A percentile compares a stretch with the other conserved stretches of the same genome.
phyloP scores from a whole-genome alignment of 2,113 vertebrate species.

The Stigmatopora argus region DNA sequence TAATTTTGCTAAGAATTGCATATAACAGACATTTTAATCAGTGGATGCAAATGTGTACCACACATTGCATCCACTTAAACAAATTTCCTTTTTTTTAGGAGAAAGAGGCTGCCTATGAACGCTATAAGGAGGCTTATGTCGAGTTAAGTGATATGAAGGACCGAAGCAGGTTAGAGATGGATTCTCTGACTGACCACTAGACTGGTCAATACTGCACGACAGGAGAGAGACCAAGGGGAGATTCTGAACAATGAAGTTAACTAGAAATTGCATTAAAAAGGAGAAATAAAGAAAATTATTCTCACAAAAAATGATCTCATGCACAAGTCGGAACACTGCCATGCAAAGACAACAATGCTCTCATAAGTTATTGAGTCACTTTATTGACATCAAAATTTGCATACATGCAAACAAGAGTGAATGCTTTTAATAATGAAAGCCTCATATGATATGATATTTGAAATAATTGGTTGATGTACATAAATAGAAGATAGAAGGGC shows the following conservation, averaged over 20 bases:
- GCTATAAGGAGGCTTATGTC: slow-evolving; percentile 82
- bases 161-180: slow-evolving; percentile 77
- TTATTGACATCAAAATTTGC: slow-evolving; percentile 57
- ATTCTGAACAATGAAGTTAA: slow-evolving; percentile 14
- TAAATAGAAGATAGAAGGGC: slow-evolving; percentile 19
- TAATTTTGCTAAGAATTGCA: background rate
- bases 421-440: slow-evolving; percentile 17
- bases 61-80: background rate
- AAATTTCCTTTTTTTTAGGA: slow-evolving; percentile 66
- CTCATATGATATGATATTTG: slow-evolving; percentile 44
- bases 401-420: slow-evolving; percentile 62
- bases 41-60: background rate
- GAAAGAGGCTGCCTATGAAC: slow-evolving; percentile 79
- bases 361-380: slow-evolving; percentile 23
- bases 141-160: slow-evolving; percentile 81
- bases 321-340: background rate
- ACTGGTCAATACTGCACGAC: slow-evolving; percentile 77
- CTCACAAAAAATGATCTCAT: background rate
- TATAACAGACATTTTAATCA: background rate
- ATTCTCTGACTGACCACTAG: slow-evolving; percentile 82
- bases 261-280: background rate
- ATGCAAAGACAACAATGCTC: slow-evolving; percentile 15
- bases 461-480: slow-evolving; percentile 22
- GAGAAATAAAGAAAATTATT: slow-evolving; percentile 2
- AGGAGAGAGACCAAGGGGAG: slow-evolving; percentile 70